Base-by-base conservation (phyloP, 2,113 vertebrate species). In the Poecile atricapillus region DNA sequence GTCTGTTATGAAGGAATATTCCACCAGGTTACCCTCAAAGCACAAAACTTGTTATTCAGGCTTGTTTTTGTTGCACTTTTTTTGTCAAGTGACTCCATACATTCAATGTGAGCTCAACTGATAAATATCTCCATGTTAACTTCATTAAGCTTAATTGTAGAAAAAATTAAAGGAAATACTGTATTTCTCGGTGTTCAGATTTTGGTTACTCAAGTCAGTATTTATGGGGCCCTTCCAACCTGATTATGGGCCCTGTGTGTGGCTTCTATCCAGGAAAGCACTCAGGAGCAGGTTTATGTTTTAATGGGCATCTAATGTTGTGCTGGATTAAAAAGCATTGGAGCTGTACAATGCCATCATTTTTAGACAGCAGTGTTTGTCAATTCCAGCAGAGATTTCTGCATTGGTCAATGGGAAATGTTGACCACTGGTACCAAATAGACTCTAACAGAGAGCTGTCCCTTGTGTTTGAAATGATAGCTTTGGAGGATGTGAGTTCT, bases 231-330 rank as follows among this genome's bases (percentile, higher is more conserved):
- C 13, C 13, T 73, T 91, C 16, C 53, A 85, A 28, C 11, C 46
- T 82, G 69, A 79, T 55, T 87, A 58, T 21, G 80, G 59, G 44
- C 8, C 62, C 28, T 77, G 13, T 58, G 23, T 69, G 20, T 87
- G 90, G 91, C 67, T 37, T 15, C 47, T 17, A 30, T 80, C 82
- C 93, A 96, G 78, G 24, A 94, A 83, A 85, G 70, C 90, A 89
- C 82, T 94, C 86, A 85, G 41, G 31, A 49, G 39, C 39, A 53
- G 35, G 13, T 18, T 92, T 94, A 27, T 27, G 15, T 4, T 87
- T 89, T 87, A 85, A 87, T 87, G 59, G 39, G 8, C 17, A 16
- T 62, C 77, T 89, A 60, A 73, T 12, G 7, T 13, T 30, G 62
- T 60, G 37, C 14, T 55, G 37, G 25, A 58, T 68, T 87, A 11